phyloP scores from a whole-genome alignment of 2,797 vertebrate genomes.

The Oryzias sinensis region DNA sequence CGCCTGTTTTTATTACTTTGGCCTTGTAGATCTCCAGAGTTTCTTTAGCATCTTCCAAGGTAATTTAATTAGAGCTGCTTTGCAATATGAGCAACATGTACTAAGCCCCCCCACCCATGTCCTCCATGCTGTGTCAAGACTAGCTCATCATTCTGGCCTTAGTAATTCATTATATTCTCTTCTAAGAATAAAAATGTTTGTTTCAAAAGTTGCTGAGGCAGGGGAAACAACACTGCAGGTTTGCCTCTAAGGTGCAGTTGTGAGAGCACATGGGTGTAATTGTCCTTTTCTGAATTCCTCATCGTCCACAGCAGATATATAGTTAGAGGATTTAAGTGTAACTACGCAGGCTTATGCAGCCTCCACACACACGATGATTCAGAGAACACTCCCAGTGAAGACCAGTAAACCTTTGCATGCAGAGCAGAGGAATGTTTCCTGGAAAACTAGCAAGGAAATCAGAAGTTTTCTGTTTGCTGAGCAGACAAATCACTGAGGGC shows the following conservation, averaged over 20 bases:
- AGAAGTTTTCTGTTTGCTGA: too few relatives aligned
- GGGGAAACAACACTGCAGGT: slow-evolving; percentile 26
- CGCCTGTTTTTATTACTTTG: slow-evolving; percentile 48
- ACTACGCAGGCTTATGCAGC: slow-evolving; percentile 35
- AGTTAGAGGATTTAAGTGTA: slow-evolving; percentile 56
- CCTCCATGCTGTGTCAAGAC: slow-evolving; percentile 14
- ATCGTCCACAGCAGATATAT: slow-evolving; percentile 41
- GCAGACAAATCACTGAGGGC: too few relatives aligned
- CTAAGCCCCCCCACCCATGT: slow-evolving; percentile 11
- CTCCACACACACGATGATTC: slow-evolving; percentile 3
- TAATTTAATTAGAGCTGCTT: slow-evolving; percentile 27
- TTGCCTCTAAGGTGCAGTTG: slow-evolving; percentile 13
- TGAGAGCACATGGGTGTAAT: slow-evolving; percentile 36
- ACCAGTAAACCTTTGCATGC: too few relatives aligned
- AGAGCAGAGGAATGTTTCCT: too few relatives aligned
- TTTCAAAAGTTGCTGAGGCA: slow-evolving; percentile 27
- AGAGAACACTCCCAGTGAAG: too few relatives aligned
- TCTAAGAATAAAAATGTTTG: slow-evolving; percentile 27
- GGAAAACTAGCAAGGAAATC: too few relatives aligned
- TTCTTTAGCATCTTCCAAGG: slow-evolving; percentile 31
- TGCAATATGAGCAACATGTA: slow-evolving; percentile 3
- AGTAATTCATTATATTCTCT: slow-evolving; percentile 31
- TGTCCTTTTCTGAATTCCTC: slow-evolving; percentile 42
- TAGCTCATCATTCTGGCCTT: slow-evolving; percentile 22
- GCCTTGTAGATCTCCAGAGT: slow-evolving; percentile 24